Conservation (phyloP, 2,113 vertebrate genomes). For the Mus musculus region GRCm39 chr10:91505001-91505500, state of each 20-base stretch:
- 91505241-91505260: neutral
- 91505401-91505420: neutral
- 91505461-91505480: neutral
- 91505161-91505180: neutral
- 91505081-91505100: neutral
- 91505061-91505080: neutral
- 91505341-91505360: neutral
- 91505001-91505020: constrained; percentile 5
- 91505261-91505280: neutral
- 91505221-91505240: neutral
- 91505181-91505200: neutral
- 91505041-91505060: neutral
- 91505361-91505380: neutral
- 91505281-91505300: constrained; percentile 33
- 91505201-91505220: neutral
- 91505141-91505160: neutral
- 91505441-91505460: constrained; percentile 11
- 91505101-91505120: neutral
- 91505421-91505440: neutral
- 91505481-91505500: neutral
- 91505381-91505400: constrained; percentile 46
- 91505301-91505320: constrained; percentile 37
- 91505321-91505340: neutral
- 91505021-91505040: neutral
- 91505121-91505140: neutral